Conservation (phyloP, 2,888 invertebrate species). For the Crioceris asparagi region DNA sequence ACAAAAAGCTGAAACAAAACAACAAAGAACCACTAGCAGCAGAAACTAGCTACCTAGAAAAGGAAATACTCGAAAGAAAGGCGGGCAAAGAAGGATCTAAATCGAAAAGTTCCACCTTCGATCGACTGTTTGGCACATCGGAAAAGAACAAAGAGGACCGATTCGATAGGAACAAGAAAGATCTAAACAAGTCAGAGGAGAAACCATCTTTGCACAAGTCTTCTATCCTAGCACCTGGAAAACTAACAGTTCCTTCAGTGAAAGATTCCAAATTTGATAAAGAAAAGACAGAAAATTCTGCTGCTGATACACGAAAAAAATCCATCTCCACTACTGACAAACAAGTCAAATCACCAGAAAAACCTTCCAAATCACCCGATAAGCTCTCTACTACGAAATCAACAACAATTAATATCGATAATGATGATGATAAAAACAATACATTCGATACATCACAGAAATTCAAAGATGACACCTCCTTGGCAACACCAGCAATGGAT, state of each 20-base stretch:
- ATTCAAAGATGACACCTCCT: too few species aligned
- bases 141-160: slow-evolving; percentile 19
- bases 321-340: slow-evolving; percentile 11
- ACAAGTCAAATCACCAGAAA: slow-evolving; percentile 6
- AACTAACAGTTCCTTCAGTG: slow-evolving; percentile 12
- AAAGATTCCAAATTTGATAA: too few species aligned
- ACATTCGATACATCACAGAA: too few species aligned
- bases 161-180: slow-evolving; percentile 17
- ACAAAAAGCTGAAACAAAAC: slow-evolving; percentile 45
- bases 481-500: slow-evolving; percentile 1
- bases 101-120: slow-evolving; percentile 41
- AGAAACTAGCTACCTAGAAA: slow-evolving; percentile 32
- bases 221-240: slow-evolving; percentile 18
- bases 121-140: slow-evolving; percentile 42
- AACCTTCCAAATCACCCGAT: slow-evolving; percentile 2
- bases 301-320: too few species aligned
- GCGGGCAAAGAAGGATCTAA: slow-evolving; percentile 24
- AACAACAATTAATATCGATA: slow-evolving; percentile 1
- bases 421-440: too few species aligned
- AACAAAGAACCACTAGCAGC: slow-evolving; percentile 10
- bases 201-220: slow-evolving; percentile 24
- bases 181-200: slow-evolving; percentile 15
- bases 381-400: slow-evolving; percentile 7
- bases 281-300: slow-evolving; percentile 3
- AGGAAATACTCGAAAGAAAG: slow-evolving; percentile 36